Evolutionary conservation across 2,797 vertebrate species (phyloP), one percentile per base, ranked within the genome.

Genomic region (Molossus alvarezi): DNA sequence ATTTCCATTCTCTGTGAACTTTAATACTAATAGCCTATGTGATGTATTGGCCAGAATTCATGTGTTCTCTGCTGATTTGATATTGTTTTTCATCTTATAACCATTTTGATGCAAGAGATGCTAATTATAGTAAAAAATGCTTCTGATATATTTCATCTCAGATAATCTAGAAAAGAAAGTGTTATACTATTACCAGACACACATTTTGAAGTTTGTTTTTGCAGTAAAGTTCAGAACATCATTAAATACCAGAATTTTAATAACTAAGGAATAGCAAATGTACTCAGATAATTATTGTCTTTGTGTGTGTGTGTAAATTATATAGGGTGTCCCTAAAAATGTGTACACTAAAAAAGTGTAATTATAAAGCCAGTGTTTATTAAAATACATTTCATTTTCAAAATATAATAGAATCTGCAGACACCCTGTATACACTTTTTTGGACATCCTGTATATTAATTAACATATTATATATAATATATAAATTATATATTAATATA

Each of bases 111-210:
- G 6, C n/a, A 72, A 55, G 12, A 12, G 14, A 1, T 69, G 25
- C 48, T 69, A 14, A 57, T 67, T 45, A 75, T 41, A 67, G 53
- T 73, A 14, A 27, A 58, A 93, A 76, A 45, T 75, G 15, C 0
- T 93, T 92, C 53, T 15, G 33, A 41, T 60, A 23, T 20, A 75
- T 84, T 91, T 92, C 33, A 95, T 11, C 23, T 90, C 29, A 84
- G 2, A 45, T 79, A 94, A n/a, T 48, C 67, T 67, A 88, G 37
- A 27, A 94, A 82, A 85, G 5, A 17, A 72, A 33, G 45, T 41
- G 10, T 25, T 27, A 67, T 67, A 53, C 18, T 27, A 41, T 55
- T 73, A 69, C 6, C 84, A 92, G 80, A 86, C 55, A 81, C 25
- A 67, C 72, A 67, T 37, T 80, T 87, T 58, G 60, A 14, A 69